Percentiles rank a stretch among this genome's conserved stretches.
These are phyloP conservation scores for Chalcosyrphus nemorum DNA, from an alignment of 2,888 invertebrate genomes.

Conservation along the genomic window DNA sequence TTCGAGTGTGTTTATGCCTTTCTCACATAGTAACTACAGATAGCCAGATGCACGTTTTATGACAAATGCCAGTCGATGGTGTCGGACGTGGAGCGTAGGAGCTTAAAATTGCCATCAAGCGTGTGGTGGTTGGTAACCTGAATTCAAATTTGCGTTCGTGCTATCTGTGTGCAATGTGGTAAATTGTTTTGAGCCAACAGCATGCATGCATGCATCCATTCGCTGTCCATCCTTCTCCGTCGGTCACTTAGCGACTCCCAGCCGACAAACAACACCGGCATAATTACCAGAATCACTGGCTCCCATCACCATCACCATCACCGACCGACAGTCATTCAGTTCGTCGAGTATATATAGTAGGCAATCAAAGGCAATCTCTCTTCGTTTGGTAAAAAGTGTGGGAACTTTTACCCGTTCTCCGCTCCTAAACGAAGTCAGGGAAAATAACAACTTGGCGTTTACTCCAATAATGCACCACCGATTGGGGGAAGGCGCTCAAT, in stretches of 20 bases:
- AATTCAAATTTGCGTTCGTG: conserved; percentile 69
- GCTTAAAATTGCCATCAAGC: conserved; percentile 48
- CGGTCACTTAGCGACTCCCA: conserved; percentile 70
- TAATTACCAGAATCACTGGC: conserved; percentile 72
- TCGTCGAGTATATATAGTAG: conserved; percentile 36
- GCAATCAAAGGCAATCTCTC: conserved; percentile 72
- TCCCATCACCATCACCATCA: conserved; percentile 64
- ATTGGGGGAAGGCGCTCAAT: conserved; percentile 73
- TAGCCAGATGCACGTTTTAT: conserved; percentile 70
- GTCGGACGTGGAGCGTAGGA: conserved; percentile 30
- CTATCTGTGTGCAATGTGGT: conserved; percentile 55
- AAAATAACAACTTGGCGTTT: conserved; percentile 70
- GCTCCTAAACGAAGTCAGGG: conserved; percentile 49
- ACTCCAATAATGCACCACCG: conserved; percentile 71
- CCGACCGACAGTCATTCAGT: conserved; percentile 11
- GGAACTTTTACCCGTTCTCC: conserved; percentile 66
- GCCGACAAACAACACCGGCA: conserved; percentile 72
- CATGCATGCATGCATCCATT: conserved; percentile 38
- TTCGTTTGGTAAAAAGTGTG: conserved; percentile 63
- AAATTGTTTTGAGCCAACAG: conserved; percentile 67
- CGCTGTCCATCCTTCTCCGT: conserved; percentile 28
- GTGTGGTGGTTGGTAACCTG: conserved; percentile 54
- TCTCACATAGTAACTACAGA: conserved; percentile 55
- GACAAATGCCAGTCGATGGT: conserved; percentile 70
- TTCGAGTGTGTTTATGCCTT: conserved; percentile 64